These are phyloP conservation scores for Uloborus plumipes DNA, from an alignment of 2,888 invertebrate species.

Conservation along the genomic window DNA sequence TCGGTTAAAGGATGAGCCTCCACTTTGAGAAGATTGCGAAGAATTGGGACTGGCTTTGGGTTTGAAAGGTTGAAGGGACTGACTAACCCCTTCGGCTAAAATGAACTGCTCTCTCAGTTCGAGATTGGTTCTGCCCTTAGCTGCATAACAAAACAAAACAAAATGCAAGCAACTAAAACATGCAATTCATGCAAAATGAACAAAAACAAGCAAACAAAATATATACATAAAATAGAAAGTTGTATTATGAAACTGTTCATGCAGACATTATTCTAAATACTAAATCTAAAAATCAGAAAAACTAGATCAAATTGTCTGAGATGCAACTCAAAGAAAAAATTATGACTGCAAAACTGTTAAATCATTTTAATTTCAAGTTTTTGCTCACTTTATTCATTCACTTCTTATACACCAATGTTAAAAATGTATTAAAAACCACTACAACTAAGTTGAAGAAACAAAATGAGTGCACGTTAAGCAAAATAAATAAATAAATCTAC, in stretches of 20 bases:
- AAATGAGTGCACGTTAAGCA: too few relatives aligned
- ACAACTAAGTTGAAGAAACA: too few relatives aligned
- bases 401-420: too few relatives aligned
- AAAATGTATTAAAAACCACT: too few relatives aligned
- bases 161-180: constrained; percentile 55
- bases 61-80: constrained; percentile 98
- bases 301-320: too few relatives aligned
- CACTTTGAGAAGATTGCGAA: constrained; percentile 71
- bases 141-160: constrained; percentile 74
- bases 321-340: too few relatives aligned
- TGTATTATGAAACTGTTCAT: background rate
- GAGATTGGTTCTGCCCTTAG: constrained; percentile 99
- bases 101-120: constrained; percentile 99
- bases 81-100: constrained; percentile 97
- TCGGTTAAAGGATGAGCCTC: constrained; percentile 68
- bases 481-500: too few relatives aligned
- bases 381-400: too few relatives aligned
- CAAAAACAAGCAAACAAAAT: background rate
- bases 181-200: constrained; percentile 37
- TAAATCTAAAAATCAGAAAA: too few relatives aligned
- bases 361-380: too few relatives aligned
- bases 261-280: constrained; percentile 4
- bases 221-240: background rate
- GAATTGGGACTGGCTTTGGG: constrained; percentile 87
- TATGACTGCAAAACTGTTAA: too few relatives aligned